Evolutionary conservation across 2,888 invertebrate genomes (phyloP), one percentile per base, ranked within the genome.

Genomic region (Calliphora vomitoria): DNA sequence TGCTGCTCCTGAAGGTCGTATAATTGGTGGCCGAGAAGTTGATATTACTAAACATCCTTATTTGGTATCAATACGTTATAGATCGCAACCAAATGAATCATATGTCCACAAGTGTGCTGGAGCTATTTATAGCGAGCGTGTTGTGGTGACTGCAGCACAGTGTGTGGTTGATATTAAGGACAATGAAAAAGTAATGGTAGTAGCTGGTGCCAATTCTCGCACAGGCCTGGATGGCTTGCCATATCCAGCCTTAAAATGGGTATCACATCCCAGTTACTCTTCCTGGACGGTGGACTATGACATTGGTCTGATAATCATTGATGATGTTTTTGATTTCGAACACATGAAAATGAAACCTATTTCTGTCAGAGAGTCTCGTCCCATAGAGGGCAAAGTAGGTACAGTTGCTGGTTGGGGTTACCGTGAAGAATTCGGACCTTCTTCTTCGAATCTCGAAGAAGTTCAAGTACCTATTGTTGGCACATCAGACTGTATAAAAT

Each of bases 251-350:
- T 75, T 88, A 5, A 90, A 90, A 44, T 91, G 91, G 90, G 80
- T 90, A n/a, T 75, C 88, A 5, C 93, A 93, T 88, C 88, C 91
- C 2, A 71, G 87, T 6, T 93, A 90, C 60, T 75, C 88, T 20
- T 76, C 80, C 6, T 85, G 86, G 66, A 93, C 82, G 91, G 94
- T 94, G 91, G 95, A 96, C 89, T 94, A 94, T 86, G 93, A 93
- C 35, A 89, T 93, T 62, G 93, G 91, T 0, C 50, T 93, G 0
- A 88, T 96, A 8, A 94, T 95, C 92, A 92, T 96, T 11, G 90
- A 94, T 0, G 93, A 91, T 1, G 93, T 94, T 0, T 91, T 96
- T 18, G 90, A 92, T 47, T 94, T 94, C 35, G 92, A 88, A 31
- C 90, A 93, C 10, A 58, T 86, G 0, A 90, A 89, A 0, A 92